Evolutionary conservation across 2,797 vertebrate species (phyloP), one percentile per base, ranked within the genome.

Genomic region (Melanogrammus aeglefinus): DNA sequence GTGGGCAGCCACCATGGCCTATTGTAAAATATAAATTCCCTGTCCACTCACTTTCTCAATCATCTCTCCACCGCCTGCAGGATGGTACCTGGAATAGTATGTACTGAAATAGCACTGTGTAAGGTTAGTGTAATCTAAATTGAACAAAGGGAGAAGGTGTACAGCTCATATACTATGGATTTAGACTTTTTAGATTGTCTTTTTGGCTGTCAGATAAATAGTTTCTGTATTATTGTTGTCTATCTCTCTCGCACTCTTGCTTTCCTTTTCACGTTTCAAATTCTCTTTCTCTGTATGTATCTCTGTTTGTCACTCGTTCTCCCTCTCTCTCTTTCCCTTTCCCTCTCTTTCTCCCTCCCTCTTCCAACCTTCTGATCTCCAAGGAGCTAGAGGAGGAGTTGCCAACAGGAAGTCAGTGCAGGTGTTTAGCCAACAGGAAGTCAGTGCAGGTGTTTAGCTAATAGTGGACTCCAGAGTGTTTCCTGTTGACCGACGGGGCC

Each of bases 391-490:
- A 51, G 47, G 47, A 18, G 47, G 41, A 21, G 47, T 21, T 4
- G 47, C 16, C 18, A n/a, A 57, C 47, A 57, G 47, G 47, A 18
- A 57, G 47, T 18, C 16, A 57, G 2, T 57, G 47, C 47, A 57
- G 47, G 47, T 57, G 16, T 57, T 57, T 21, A 57, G 47, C 18
- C 47, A 57, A 57, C 80, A 85, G 82, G 87, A 86, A 83, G 80
- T 81, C 31, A 75, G 81, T 78, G 80, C 85, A 88, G 86, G 78
- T 87, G 83, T 79, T 86, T 84, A 47, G 83, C 76, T 85, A 86
- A 86, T 89, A 85, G 84, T 81, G 83, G 81, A 82, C 80, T 85
- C n/a, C 77, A 88, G 86, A 57, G 47, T 85, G 83, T 89, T 92
- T 89, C 88, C 90, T 91, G 86, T 80, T 87, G 82, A 86, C 85